phyloP scores from a whole-genome alignment of 2,797 vertebrate genomes.

The Aeoliscus strigatus region DNA sequence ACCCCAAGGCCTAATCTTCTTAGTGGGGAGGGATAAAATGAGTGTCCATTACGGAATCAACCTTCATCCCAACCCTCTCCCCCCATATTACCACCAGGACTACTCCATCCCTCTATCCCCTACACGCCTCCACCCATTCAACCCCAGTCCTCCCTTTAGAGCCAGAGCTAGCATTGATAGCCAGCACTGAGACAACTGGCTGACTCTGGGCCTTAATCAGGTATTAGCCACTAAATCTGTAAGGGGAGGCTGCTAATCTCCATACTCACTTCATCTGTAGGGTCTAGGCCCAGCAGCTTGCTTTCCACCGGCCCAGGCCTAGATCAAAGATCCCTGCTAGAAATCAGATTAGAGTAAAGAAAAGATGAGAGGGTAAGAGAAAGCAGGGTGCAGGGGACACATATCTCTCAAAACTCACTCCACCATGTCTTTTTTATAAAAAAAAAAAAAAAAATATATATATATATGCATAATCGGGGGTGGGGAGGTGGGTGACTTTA shows the following conservation, averaged over 20 bases:
- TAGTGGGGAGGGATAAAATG: slow-evolving; percentile 95
- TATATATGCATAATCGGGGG: slow-evolving; percentile 76
- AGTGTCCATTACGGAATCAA: slow-evolving; percentile 98
- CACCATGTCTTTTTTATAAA: slow-evolving; percentile 67
- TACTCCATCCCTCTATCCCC: slow-evolving; percentile 37
- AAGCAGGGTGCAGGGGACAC: slow-evolving; percentile 73
- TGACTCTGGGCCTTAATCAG: slow-evolving; percentile 92
- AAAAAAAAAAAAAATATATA: no score
- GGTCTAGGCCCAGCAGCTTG: slow-evolving; percentile 78
- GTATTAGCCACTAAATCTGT: slow-evolving; percentile 93
- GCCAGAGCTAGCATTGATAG: slow-evolving; percentile 85
- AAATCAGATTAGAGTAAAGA: slow-evolving; percentile 89
- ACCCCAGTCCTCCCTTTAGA: slow-evolving; percentile 65
- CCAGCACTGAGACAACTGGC: slow-evolving; percentile 89
- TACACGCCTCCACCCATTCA: slow-evolving; percentile 13
- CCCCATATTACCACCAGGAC: slow-evolving; percentile 49
- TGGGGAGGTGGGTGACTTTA: slow-evolving; percentile 46
- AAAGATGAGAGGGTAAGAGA: slow-evolving; percentile 69
- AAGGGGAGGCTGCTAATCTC: slow-evolving; percentile 93
- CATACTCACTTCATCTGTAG: slow-evolving; percentile 97
- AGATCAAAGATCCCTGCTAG: slow-evolving; percentile 93
- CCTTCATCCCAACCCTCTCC: slow-evolving; percentile 84
- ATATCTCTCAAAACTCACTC: slow-evolving; percentile 66
- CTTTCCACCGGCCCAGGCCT: slow-evolving; percentile 72
- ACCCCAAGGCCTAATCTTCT: slow-evolving; percentile 98